phyloP scores from a whole-genome alignment of 2,797 vertebrate species.

The Scarus forsteni region DNA sequence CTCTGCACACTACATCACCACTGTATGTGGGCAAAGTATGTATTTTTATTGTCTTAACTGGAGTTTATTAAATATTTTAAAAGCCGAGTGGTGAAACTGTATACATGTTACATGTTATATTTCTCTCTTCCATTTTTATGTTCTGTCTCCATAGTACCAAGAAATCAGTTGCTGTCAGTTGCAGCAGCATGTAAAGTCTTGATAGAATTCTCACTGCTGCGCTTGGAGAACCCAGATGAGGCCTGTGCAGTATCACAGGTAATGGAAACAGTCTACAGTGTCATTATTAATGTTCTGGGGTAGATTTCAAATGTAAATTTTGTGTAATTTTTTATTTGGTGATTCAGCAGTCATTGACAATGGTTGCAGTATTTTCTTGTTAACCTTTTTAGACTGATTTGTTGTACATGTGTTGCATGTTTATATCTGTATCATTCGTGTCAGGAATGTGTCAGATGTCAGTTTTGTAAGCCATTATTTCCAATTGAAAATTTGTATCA shows the following conservation, averaged over 20 bases:
- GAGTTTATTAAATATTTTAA: neutral
- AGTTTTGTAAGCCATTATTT: neutral
- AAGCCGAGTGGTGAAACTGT: neutral
- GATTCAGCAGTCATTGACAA: neutral
- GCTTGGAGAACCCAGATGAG: constrained; percentile 97
- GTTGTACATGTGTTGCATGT: neutral
- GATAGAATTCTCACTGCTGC: constrained; percentile 96
- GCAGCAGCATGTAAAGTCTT: constrained; percentile 98
- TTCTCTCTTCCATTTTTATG: constrained; percentile 10
- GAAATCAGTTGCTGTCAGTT: constrained; percentile 96
- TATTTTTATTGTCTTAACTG: constrained; percentile 48
- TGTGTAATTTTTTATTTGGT: neutral
- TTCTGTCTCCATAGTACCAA: constrained; percentile 87
- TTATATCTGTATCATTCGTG: neutral
- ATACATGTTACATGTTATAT: neutral
- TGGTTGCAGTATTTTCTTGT: neutral
- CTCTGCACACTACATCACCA: constrained; percentile 99
- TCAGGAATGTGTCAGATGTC: neutral
- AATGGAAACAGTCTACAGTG: constrained; percentile 54
- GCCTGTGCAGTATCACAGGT: constrained; percentile 99
- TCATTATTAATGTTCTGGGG: neutral
- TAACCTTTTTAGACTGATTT: neutral
- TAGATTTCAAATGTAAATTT: neutral
- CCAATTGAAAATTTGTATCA: neutral
- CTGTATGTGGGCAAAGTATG: constrained; percentile 97